phyloP scores from a whole-genome alignment of 2,888 invertebrate genomes.

The Luperina nickerlii region DNA sequence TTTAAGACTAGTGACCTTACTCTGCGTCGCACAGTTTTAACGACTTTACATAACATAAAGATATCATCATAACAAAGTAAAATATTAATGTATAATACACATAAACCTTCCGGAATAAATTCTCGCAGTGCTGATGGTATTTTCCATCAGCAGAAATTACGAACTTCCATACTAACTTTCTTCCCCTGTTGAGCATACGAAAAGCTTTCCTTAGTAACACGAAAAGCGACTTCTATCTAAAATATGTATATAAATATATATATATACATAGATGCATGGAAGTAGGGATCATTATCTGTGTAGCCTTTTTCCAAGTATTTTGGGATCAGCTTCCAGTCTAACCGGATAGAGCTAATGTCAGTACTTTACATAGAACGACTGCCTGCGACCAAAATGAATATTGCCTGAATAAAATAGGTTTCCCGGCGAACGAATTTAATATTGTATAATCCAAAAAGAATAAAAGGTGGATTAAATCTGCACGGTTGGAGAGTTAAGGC shows the following conservation, averaged over 20 bases:
- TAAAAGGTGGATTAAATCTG: conserved; percentile 10
- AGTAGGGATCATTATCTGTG: background rate
- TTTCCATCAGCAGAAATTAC: background rate
- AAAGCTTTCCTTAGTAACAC: background rate
- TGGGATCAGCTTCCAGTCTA: background rate
- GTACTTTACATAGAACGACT: background rate
- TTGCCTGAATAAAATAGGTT: background rate
- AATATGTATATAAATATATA: no score
- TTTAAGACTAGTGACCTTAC: background rate
- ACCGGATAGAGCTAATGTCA: background rate
- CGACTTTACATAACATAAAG: no score
- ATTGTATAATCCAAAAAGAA: conserved; percentile 17
- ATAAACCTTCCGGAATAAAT: background rate
- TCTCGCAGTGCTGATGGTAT: background rate
- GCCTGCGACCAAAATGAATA: background rate
- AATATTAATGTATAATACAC: no score
- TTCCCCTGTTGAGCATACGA: background rate
- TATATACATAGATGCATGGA: background rate
- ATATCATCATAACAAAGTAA: background rate
- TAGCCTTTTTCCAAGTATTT: background rate
- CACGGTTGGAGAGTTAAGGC: background rate
- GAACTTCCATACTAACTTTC: no score
- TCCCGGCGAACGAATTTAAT: background rate
- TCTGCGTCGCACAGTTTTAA: no score
- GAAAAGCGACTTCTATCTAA: background rate